These are phyloP conservation scores for Germaria angustata DNA, from an alignment of 2,888 invertebrate genomes.

Conservation along the genomic window DNA sequence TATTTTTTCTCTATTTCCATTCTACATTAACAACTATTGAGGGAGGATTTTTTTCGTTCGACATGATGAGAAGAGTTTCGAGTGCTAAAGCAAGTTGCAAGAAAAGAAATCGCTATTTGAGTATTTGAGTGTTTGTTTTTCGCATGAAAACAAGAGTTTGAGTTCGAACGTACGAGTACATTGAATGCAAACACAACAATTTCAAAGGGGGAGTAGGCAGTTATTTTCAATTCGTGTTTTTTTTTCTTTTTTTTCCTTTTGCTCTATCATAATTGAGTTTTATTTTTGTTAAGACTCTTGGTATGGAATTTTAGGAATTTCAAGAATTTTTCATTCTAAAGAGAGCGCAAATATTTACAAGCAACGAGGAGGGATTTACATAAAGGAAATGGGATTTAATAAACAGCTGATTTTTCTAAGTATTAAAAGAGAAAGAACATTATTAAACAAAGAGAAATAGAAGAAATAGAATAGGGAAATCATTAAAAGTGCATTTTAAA, in stretches of 20 bases:
- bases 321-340: conserved; percentile 61
- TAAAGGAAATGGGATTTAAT: conserved; percentile 41
- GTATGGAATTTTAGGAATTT: conserved; percentile 65
- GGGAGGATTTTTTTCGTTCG: conserved; percentile 52
- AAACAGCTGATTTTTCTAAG: conserved; percentile 48
- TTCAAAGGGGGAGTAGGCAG: conserved; percentile 21
- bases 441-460: not conserved
- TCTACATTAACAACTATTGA: conserved; percentile 56
- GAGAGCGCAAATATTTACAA: conserved; percentile 33
- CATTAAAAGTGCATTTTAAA: not conserved
- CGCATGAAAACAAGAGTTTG: conserved; percentile 22
- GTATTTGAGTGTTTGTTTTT: conserved; percentile 47
- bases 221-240: not conserved
- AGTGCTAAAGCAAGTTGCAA: conserved; percentile 18
- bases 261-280: conserved; percentile 57
- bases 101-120: conserved; percentile 22
- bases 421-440: not conserved
- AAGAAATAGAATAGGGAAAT: no score
- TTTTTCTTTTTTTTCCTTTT: not conserved
- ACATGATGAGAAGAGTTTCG: conserved; percentile 25
- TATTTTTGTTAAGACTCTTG: conserved; percentile 50
- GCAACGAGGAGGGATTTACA: not conserved
- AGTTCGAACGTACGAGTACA: not conserved
- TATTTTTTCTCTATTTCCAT: conserved; percentile 4
- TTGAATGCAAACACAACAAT: no score